Conservation (phyloP, 2,113 vertebrate species). For the Bubo bubo region DNA sequence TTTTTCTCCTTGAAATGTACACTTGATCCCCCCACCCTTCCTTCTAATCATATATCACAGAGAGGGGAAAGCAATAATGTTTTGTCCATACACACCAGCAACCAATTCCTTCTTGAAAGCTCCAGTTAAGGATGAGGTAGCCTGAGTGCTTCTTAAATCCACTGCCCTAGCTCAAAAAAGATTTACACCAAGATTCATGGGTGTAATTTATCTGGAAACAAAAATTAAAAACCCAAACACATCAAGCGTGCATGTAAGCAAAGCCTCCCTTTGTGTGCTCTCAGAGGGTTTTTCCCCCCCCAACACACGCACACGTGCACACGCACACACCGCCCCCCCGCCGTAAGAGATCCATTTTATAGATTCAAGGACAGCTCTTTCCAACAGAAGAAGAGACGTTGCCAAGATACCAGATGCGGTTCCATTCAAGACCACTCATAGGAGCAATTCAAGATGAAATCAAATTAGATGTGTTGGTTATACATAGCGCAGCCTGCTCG, state of each 20-base stretch:
- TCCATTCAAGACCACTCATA: slow-evolving; percentile 73
- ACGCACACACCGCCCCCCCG: neutral
- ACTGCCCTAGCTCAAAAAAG: neutral
- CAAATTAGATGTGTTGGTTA: slow-evolving; percentile 75
- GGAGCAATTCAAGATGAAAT: slow-evolving; percentile 74
- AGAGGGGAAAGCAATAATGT: neutral
- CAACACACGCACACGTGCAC: neutral
- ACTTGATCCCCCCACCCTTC: neutral
- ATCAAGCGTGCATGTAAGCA: neutral
- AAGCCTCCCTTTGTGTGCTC: slow-evolving; percentile 38
- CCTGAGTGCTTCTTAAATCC: slow-evolving; percentile 8
- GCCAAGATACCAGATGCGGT: slow-evolving; percentile 71
- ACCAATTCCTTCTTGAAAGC: slow-evolving; percentile 3
- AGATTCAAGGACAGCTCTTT: slow-evolving; percentile 68
- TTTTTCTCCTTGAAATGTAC: neutral
- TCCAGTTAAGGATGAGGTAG: neutral
- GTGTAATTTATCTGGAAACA: neutral
- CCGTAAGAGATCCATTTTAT: slow-evolving; percentile 43
- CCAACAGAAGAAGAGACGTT: slow-evolving; percentile 60
- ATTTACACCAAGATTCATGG: neutral
- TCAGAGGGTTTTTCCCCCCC: neutral
- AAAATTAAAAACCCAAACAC: neutral
- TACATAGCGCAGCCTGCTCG: slow-evolving; percentile 60
- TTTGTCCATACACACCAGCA: neutral
- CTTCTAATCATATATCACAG: neutral